Evolutionary conservation across 2,113 vertebrate species (phyloP), one percentile per base, ranked within the genome.

Genomic region (Candoia aspera): DNA sequence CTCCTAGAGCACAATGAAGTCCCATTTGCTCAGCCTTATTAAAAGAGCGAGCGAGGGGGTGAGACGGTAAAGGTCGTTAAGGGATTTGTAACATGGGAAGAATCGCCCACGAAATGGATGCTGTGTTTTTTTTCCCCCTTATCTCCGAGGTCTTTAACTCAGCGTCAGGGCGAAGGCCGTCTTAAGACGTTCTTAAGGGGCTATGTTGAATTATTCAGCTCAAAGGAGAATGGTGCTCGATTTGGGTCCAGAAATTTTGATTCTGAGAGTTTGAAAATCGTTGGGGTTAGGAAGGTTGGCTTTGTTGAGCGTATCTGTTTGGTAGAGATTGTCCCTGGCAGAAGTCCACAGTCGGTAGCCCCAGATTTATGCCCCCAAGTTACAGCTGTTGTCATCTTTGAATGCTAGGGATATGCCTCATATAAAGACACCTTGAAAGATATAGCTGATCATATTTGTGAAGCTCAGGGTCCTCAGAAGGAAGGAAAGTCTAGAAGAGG

Each of bases 11-110:
- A 97, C 97, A 98, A 98, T 98, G 97, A 98, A 97, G 97, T 98
- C 97, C 97, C 97, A 97, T 97, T 97, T 97, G 98, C 97, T 98
- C 97, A 97, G 96, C 97, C 97, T 98, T 97, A 97, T 98, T 98
- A 98, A 98, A 97, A 97, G 97, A 96, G 97, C 95, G 59, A 59
- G 97, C 42, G 95, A 53, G 92, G 93, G 95, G 91, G 68, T 21
- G 96, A 93, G 95, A 87, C 94, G 93, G 96, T 97, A 97, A 97
- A 97, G 97, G 97, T 97, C 94, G 96, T 97, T 97, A 96, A 97
- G 97, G 97, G 97, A 98, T 96, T 96, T 96, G 96, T 97, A 97
- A 96, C 95, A 58, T 94, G 96, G 96, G 91, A 95, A 95, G 97
- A 95, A 95, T 96, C 54, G 92, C 97, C 96, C 96, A 86, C 0